Evolutionary conservation across 2,888 invertebrate species (phyloP).

Genomic region (Ophion slaviceki): DNA sequence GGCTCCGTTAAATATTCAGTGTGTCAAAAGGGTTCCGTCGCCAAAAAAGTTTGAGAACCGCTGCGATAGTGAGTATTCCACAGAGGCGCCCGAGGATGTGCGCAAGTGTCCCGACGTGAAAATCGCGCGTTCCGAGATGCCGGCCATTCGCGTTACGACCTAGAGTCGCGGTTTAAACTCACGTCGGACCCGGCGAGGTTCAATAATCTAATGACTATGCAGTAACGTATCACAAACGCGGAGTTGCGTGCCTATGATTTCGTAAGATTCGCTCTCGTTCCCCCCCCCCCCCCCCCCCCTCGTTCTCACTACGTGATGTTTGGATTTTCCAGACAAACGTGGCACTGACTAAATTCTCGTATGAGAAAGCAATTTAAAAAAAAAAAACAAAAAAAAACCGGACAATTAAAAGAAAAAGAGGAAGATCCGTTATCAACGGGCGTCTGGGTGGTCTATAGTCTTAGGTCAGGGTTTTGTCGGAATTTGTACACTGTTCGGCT

Average conservation of each 20-base stretch:
- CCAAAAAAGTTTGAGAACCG: too few species aligned
- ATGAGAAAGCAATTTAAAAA: constrained; percentile 16
- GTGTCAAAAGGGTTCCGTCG: too few species aligned
- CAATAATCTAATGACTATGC: constrained; percentile 59
- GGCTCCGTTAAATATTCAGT: too few species aligned
- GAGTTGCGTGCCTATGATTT: constrained; percentile 38
- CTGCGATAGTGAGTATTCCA: not conserved
- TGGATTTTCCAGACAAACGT: not conserved
- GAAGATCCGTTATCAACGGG: not conserved
- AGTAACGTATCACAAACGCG: constrained; percentile 56
- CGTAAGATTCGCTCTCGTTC: constrained; percentile 8
- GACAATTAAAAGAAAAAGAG: constrained; percentile 3
- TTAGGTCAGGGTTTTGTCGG: constrained; percentile 44
- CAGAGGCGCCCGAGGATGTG: not conserved
- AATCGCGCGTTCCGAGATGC: not conserved
- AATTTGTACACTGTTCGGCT: constrained; percentile 60
- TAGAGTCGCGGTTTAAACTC: not conserved
- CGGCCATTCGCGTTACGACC: not conserved
- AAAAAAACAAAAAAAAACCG: not conserved
- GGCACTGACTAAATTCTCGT: constrained; percentile 18
- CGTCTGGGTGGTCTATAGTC: not conserved
- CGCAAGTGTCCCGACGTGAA: too few species aligned
- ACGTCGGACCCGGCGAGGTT: not conserved
- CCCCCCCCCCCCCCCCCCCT: not conserved
- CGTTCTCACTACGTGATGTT: not conserved